phyloP scores from a whole-genome alignment of 2,797 vertebrate genomes.

The Okamejei kenojei region DNA sequence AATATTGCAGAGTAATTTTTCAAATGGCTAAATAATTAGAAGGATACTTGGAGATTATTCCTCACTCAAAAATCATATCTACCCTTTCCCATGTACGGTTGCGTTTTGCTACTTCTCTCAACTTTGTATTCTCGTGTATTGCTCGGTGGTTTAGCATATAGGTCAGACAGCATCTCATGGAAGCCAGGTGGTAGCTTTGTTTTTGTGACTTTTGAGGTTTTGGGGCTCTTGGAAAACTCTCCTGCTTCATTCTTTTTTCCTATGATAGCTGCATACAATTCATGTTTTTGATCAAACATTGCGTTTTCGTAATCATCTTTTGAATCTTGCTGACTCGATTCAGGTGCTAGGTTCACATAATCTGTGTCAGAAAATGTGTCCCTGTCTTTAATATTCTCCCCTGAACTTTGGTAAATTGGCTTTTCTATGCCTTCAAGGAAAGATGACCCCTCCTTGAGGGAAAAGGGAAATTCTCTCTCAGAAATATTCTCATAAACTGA shows the following conservation, averaged over 20 bases:
- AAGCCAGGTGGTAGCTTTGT: neutral
- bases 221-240: neutral
- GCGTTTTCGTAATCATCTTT: neutral
- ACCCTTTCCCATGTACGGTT: neutral
- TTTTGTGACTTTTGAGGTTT: neutral
- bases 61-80: neutral
- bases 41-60: neutral
- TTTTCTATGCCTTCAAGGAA: neutral
- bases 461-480: neutral
- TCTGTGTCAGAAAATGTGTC: neutral
- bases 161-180: neutral
- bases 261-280: neutral
- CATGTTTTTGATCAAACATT: neutral
- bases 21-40: neutral
- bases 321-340: neutral
- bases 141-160: neutral
- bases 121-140: neutral
- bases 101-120: neutral
- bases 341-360: neutral
- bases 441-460: neutral
- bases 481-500: conserved; percentile 23
- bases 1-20: neutral
- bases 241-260: neutral
- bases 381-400: neutral
- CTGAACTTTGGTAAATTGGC: neutral